Conservation (phyloP, 2,113 vertebrate species). For the Muscicapa adusta region DNA sequence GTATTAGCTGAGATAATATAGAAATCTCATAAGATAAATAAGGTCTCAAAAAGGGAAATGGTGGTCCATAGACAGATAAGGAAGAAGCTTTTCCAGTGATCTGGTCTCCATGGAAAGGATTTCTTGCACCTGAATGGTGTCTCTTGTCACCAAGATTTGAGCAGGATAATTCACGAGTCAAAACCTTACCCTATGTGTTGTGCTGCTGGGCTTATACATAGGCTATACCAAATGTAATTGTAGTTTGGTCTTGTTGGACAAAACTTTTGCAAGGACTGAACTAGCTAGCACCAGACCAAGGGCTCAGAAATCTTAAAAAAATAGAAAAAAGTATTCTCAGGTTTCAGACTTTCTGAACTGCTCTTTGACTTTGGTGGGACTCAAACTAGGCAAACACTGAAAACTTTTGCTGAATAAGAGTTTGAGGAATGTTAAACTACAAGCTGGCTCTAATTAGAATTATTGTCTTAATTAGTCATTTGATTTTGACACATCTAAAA, state of each 20-base stretch:
- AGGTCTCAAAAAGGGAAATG: background rate
- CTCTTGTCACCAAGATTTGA: background rate
- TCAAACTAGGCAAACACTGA: background rate
- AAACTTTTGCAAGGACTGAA: background rate
- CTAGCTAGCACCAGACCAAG: background rate
- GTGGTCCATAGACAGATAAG: background rate
- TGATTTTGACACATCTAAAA: slow-evolving; percentile 41
- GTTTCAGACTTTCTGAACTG: background rate
- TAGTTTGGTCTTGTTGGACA: background rate
- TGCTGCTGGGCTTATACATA: background rate
- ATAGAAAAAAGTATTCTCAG: background rate
- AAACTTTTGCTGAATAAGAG: slow-evolving; percentile 33
- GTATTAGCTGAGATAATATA: background rate
- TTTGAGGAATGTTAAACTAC: background rate
- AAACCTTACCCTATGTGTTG: background rate
- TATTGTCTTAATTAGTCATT: slow-evolving; percentile 34
- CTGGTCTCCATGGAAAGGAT: background rate
- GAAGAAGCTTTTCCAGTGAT: background rate
- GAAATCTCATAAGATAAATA: background rate
- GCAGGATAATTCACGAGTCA: background rate
- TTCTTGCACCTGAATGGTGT: background rate
- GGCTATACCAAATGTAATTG: background rate
- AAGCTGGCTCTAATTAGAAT: slow-evolving; percentile 35
- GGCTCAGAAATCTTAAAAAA: background rate
- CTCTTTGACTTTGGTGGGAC: background rate